Evolutionary conservation across 1,140 invertebrate species (phyloP), one percentile per base, ranked within the genome.

Genomic region (Drosophila malerkotliana): DNA sequence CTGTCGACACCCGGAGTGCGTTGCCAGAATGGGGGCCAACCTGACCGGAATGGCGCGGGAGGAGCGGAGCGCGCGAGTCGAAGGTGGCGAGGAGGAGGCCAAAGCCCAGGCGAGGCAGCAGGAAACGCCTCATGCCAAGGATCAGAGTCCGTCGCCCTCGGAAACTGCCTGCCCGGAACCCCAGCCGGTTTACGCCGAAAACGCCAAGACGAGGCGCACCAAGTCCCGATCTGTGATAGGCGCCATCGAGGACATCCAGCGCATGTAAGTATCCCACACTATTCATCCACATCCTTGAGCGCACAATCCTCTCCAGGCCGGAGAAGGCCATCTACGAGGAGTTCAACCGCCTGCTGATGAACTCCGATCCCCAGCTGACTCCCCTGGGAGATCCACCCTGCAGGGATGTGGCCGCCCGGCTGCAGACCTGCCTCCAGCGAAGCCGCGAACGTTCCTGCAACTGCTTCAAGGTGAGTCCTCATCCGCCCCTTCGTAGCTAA

Each of bases 161-260:
- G 34, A 44, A 8, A n/a, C 41, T 1, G n/a, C 9, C 14, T 15
- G n/a, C 14, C 41, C 41, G 2, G 41, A 44, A 12, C n/a, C 15
- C n/a, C 41, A 44, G 14, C 41, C 5, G 2, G 41, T 44, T 6
- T 44, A 14, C 41, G 54, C 10, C 18, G 47, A 12, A 0, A 30
- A 5, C 8, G 28, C 4, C 5, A 41, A 12, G 8, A 49, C 47
- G 21, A 18, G n/a, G 1, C 48, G 56, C 14, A 6, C 28, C 12
- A 80, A 47, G 28, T 57, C 32, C 10, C 67, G 58, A 5, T 63
- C 45, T 10, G 12, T 76, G 0, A 39, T 81, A 4, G 68, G 41
- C 1, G 77, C 73, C 48, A 47, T 79, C 2, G 59, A 79, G 44
- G 80, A 84, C 9, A 79, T 84, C 12, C 80, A 84, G 47, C 60